Base-by-base conservation (phyloP, 2,888 invertebrate genomes). In the Chymomyza caudatula region DNA sequence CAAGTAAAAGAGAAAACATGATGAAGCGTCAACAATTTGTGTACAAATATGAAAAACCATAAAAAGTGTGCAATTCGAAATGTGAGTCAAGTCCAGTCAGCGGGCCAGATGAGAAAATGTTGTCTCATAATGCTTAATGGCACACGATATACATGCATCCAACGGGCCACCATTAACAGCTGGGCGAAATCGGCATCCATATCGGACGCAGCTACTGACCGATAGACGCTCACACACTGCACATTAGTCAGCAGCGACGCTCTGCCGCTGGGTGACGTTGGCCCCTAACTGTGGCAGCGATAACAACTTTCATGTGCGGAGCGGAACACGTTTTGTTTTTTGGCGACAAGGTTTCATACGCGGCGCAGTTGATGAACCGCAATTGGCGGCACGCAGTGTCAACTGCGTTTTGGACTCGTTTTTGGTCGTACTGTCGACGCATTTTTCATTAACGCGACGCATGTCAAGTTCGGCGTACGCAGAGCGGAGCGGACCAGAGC, bases 341-440 rank as follows among this genome's bases (percentile, higher is more conserved):
- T 60, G 71, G 66, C 71, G 69, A 75, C 79, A 77, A 85, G 75
- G 83, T 79, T 81, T 77, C 19, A 6, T 15, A 37, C 29, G 29
- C 11, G 2, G 29, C 0, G 8, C 29, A 82, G 80, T 65, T 83
- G 83, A 85, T 83, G 85, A 85, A 81, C 81, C 22, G n/a, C 22
- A 53, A 53, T 5, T 25, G 22, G 47, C 11, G 29, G 29, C 29
- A 37, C 8, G 5, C 29, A 37, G 29, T 37, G 29, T 11, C 29
- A 37, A 37, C 29, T 37, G 29, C 29, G 29, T 37, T 37, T 37
- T 37, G 11, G 29, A 37, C 29, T 47, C 19, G 47, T 47, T 47
- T 47, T 17, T 22, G 51, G 51, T 20, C 19, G 51, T 6, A 47
- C 11, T 47, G 29, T 17, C 19, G 51, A 78, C 78, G 74, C 78